phyloP scores from a whole-genome alignment of 2,113 vertebrate genomes.

The Tachuris rubrigastra region DNA sequence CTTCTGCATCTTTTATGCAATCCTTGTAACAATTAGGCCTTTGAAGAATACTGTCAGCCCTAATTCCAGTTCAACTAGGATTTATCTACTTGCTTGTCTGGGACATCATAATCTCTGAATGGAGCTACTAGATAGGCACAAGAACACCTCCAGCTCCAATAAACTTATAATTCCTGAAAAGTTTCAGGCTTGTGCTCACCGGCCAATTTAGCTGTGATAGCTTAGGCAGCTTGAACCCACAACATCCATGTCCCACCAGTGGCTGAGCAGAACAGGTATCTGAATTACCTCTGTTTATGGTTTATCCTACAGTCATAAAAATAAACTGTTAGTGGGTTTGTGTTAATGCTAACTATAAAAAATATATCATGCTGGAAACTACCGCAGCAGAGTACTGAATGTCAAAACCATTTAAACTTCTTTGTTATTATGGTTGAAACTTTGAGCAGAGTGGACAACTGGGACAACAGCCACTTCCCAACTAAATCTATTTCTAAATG shows the following conservation, averaged over 20 bases:
- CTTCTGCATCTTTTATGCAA: not conserved
- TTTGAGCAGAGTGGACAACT: not conserved
- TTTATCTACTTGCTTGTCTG: not conserved
- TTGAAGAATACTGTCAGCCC: not conserved
- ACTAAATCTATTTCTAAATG: slow-evolving; percentile 3
- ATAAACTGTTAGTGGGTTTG: not conserved
- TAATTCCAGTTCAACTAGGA: not conserved
- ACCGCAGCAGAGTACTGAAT: not conserved
- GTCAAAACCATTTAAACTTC: not conserved
- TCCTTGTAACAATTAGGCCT: not conserved
- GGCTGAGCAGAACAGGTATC: not conserved
- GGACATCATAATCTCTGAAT: not conserved
- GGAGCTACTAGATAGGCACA: not conserved
- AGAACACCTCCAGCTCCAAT: not conserved
- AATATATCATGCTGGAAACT: not conserved
- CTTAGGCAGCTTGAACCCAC: not conserved
- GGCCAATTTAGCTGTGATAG: not conserved
- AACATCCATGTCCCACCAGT: not conserved
- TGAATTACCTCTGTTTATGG: not conserved
- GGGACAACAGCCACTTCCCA: not conserved
- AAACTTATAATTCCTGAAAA: not conserved
- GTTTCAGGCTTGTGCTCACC: not conserved
- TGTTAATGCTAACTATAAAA: not conserved
- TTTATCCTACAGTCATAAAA: not conserved
- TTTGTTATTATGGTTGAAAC: not conserved